Conservation (phyloP, 2,797 vertebrate species). For the Sphenodon punctatus region DNA sequence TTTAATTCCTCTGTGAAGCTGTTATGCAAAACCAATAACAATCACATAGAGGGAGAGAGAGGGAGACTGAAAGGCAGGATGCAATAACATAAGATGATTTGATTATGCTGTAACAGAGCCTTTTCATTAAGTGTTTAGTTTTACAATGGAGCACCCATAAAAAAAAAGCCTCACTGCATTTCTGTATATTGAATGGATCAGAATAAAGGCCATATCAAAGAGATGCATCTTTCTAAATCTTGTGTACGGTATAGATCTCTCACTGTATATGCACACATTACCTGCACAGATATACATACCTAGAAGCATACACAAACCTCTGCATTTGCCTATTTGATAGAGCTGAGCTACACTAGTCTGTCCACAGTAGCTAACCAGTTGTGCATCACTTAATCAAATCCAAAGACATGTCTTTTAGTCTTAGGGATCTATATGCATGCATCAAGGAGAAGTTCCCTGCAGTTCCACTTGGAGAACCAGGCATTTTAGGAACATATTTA, state of each 20-base stretch:
- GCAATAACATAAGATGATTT: too few species aligned
- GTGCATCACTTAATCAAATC: not conserved
- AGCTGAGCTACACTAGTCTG: not conserved
- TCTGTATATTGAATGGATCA: too few species aligned
- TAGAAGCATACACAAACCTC: not conserved
- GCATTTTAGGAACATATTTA: conserved; percentile 59
- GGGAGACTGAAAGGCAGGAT: too few species aligned
- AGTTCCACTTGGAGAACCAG: conserved; percentile 31
- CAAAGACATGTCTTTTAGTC: not conserved
- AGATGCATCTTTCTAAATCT: too few species aligned
- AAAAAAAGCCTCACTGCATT: too few species aligned
- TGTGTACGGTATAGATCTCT: not conserved
- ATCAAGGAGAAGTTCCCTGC: not conserved
- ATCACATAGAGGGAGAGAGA: too few species aligned
- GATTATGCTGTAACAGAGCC: too few species aligned
- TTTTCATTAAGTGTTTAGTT: conserved; percentile 58
- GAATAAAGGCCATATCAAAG: too few species aligned
- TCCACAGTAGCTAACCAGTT: not conserved
- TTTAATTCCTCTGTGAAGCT: conserved; percentile 31
- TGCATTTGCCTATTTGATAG: not conserved
- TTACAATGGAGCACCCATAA: too few species aligned
- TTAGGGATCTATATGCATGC: conserved; percentile 5
- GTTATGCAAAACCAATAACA: conserved; percentile 36
- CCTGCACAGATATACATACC: not conserved
- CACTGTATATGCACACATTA: not conserved